These are phyloP conservation scores for Cygnus atratus DNA, from an alignment of 2,113 vertebrate genomes.

Conservation along the genomic window DNA sequence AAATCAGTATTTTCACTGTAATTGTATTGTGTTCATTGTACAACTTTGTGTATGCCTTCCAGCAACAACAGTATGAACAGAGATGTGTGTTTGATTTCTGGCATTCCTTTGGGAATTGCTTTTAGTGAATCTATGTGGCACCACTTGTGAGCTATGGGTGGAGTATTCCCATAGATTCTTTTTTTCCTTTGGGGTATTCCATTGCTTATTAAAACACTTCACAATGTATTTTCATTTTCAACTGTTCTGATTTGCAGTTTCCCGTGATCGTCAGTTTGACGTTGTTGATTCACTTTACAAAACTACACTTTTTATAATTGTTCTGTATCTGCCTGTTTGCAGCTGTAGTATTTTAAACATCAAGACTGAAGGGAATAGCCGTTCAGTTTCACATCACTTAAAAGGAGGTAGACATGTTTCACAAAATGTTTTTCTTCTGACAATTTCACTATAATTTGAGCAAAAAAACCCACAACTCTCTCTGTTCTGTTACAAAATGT, in stretches of 20 bases:
- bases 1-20: not conserved
- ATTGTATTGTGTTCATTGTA: not conserved
- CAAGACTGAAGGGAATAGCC: not conserved
- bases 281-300: not conserved
- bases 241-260: not conserved
- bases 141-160: not conserved
- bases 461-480: not conserved
- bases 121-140: not conserved
- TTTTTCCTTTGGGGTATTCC: not conserved
- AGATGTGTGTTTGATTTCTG: fast-evolving
- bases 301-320: not conserved
- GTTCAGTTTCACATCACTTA: not conserved
- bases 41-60: not conserved
- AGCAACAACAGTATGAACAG: not conserved
- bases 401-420: not conserved
- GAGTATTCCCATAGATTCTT: not conserved
- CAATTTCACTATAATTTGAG: not conserved
- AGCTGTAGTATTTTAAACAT: not conserved
- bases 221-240: not conserved
- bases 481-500: not conserved
- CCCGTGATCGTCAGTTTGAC: not conserved
- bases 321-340: not conserved
- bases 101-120: not conserved
- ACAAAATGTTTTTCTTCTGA: not conserved
- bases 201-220: not conserved